phyloP scores from a whole-genome alignment of 1,140 invertebrate genomes.

The Aphidius ervi region DNA sequence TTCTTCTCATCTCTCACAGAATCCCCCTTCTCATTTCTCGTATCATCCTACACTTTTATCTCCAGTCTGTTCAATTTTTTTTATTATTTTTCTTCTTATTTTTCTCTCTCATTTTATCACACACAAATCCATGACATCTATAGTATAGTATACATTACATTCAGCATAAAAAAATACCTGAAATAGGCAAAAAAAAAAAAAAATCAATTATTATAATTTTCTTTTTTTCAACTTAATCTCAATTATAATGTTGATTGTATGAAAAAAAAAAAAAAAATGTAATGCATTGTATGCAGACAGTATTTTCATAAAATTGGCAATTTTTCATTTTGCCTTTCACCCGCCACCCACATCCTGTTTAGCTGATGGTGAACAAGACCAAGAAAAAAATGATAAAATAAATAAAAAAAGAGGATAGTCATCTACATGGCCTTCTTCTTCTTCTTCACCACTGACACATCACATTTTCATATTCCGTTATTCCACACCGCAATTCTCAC shows the following conservation, averaged over 20 bases:
- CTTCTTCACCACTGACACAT: no score
- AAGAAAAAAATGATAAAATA: not conserved
- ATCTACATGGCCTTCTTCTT: conserved; percentile 2
- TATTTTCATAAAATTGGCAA: no score
- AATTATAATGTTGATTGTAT: no score
- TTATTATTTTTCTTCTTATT: conserved; percentile 6
- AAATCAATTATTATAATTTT: no score
- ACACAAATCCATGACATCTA: no score
- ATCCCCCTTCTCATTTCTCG: conserved; percentile 28
- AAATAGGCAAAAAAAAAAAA: no score
- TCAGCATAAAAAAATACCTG: no score
- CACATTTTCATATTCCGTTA: no score
- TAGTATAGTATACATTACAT: no score
- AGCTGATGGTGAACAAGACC: conserved; percentile 20
- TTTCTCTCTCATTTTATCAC: conserved; percentile 7
- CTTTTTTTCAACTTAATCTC: no score
- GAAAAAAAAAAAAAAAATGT: not conserved
- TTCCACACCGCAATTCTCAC: no score
- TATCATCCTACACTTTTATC: conserved; percentile 9
- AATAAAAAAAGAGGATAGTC: not conserved
- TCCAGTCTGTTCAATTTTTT: conserved; percentile 14
- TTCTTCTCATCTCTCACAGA: no score
- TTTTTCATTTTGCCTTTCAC: conserved; percentile 18
- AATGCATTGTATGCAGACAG: not conserved
- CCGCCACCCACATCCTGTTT: conserved; percentile 32